Evolutionary conservation across 2,888 invertebrate genomes (phyloP), one percentile per base, ranked within the genome.

Genomic region (Physocephala rufipes): DNA sequence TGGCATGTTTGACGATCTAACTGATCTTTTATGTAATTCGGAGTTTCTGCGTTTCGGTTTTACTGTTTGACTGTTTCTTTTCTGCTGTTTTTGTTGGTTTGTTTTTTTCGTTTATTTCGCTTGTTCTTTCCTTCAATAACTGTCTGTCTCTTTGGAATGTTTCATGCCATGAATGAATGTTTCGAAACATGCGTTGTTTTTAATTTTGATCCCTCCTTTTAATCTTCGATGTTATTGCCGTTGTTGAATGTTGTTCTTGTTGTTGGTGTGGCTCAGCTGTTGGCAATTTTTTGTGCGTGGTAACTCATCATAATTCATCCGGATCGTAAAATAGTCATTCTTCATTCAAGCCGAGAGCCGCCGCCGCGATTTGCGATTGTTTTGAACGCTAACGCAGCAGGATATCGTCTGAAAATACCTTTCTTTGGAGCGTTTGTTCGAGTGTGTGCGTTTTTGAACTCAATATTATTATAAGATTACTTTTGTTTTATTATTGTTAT

Each of bases 281-380:
- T 49, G 16, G 19, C 30, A 21, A 24, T 36, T 24, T 51, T 79
- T 80, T 82, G n/a, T 78, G 83, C 83, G 79, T 83, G 82, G 82
- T 73, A 80, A 79, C 73, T 74, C 78, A 78, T 80, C 83, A 82
- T 84, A 84, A 83, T 78, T 84, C 83, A 84, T 81, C 79, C 43
- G 26, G 79, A 78, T 76, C 84, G 79, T 82, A 83, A 83, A 80
- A 74, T 77, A 77, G 51, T 59, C 47, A 67, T 67, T 21, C 67
- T 61, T 67, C 67, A 67, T 47, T 59, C 53, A 36, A 30, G 51
- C 30, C 36, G 21, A 36, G 30, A 21, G 51, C 49, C 49, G 49
- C 26, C n/a, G 26, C 19, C 36, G 51, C n/a, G 53, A 7, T 55
- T 9, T 13, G 24, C 53, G 53, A 24, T 24, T 58, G 58, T 58